phyloP scores from a whole-genome alignment of 2,797 vertebrate species.

The Alfaro cultratus region DNA sequence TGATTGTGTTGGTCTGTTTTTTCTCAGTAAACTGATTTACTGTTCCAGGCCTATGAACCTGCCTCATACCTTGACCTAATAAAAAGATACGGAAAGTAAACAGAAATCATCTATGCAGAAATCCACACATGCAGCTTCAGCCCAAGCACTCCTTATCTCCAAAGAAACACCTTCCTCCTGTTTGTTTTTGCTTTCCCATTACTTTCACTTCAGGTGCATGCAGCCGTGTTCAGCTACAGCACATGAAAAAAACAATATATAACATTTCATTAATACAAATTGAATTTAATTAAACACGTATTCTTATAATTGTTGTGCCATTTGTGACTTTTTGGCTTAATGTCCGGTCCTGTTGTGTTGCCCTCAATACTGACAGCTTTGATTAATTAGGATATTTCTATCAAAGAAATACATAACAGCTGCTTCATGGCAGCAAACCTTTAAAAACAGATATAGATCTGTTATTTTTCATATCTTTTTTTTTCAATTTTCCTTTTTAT shows the following conservation, averaged over 20 bases:
- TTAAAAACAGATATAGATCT: background rate
- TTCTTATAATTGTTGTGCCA: background rate
- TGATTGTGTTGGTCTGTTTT: slow-evolving; percentile 17
- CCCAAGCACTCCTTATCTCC: slow-evolving; percentile 67
- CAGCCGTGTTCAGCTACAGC: slow-evolving; percentile 26
- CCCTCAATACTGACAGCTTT: slow-evolving; percentile 7
- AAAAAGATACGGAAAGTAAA: slow-evolving; percentile 16
- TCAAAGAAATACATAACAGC: slow-evolving; percentile 9
- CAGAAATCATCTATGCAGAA: slow-evolving; percentile 43
- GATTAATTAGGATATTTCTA: slow-evolving; percentile 33
- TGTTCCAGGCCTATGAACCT: slow-evolving; percentile 20
- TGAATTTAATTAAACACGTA: slow-evolving; percentile 3
- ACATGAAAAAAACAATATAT: slow-evolving; percentile 23
- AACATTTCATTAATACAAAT: slow-evolving; percentile 51
- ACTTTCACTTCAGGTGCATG: slow-evolving; percentile 26
- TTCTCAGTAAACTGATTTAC: slow-evolving; percentile 37
- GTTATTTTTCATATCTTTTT: background rate
- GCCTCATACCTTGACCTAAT: slow-evolving; percentile 21
- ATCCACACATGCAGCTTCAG: slow-evolving; percentile 33
- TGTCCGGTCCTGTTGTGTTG: slow-evolving; percentile 21
- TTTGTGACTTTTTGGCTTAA: slow-evolving; percentile 41
- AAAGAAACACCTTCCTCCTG: slow-evolving; percentile 63
- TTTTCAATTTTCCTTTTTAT: background rate
- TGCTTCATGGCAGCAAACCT: background rate
- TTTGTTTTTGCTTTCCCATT: slow-evolving; percentile 39